A percentile compares a stretch with the other conserved stretches of the same genome.
phyloP scores from a whole-genome alignment of 2,888 invertebrate genomes.

The Heliconius ethilla region DNA sequence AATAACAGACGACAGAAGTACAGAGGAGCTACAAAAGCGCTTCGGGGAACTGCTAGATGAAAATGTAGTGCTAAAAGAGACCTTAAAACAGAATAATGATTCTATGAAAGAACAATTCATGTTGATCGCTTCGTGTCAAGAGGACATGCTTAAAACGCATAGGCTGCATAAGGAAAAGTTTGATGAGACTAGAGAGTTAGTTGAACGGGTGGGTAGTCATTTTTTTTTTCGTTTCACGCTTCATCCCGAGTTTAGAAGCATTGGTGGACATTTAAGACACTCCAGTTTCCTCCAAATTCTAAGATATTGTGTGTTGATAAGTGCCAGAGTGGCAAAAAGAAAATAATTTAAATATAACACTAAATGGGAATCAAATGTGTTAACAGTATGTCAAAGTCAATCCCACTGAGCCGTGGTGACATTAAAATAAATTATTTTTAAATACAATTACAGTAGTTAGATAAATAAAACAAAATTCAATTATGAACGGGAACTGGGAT shows the following conservation, averaged over 20 bases:
- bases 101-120: constrained; percentile 86
- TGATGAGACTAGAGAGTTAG: constrained; percentile 83
- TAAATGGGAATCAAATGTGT: too few relatives aligned
- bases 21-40: constrained; percentile 76
- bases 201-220: constrained; percentile 71
- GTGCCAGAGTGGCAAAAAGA: neutral
- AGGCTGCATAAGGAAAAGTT: constrained; percentile 85
- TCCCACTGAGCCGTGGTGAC: too few relatives aligned
- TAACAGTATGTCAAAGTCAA: too few relatives aligned
- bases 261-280: neutral
- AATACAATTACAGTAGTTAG: too few relatives aligned
- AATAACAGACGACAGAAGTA: constrained; percentile 67
- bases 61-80: constrained; percentile 82
- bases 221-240: neutral
- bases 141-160: constrained; percentile 84
- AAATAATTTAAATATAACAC: neutral
- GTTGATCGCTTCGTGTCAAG: constrained; percentile 83
- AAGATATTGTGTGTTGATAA: neutral
- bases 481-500: neutral
- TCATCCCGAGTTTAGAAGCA: neutral
- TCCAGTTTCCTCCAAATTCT: neutral
- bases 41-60: constrained; percentile 81
- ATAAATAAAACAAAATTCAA: neutral
- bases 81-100: constrained; percentile 84
- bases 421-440: too few relatives aligned